phyloP scores from a whole-genome alignment of 2,888 invertebrate species.

The Eilema caniola region DNA sequence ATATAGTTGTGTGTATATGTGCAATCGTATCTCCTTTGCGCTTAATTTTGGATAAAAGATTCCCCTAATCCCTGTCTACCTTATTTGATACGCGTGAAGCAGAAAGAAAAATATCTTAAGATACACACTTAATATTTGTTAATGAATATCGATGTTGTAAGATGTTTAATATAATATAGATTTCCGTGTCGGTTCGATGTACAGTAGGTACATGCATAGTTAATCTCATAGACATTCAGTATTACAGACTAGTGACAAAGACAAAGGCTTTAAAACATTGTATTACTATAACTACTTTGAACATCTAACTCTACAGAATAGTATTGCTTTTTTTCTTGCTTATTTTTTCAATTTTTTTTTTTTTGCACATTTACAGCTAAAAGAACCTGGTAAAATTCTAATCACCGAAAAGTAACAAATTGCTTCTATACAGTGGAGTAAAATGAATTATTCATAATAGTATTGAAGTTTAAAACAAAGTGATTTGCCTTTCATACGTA shows the following conservation, averaged over 20 bases:
- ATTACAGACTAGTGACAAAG: not conserved
- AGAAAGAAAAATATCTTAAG: too few species aligned
- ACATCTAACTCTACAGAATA: conserved; percentile 1
- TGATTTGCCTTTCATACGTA: not conserved
- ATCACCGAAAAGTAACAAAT: not conserved
- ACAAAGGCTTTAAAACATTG: not conserved
- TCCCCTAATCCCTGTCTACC: not conserved
- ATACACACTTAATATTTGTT: too few species aligned
- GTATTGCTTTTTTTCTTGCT: conserved; percentile 17
- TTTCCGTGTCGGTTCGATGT: not conserved
- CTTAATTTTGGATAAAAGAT: not conserved
- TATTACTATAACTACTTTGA: not conserved
- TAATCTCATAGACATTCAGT: not conserved
- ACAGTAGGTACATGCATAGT: not conserved
- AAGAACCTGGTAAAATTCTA: not conserved
- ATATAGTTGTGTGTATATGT: too few species aligned
- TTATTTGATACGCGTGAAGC: too few species aligned
- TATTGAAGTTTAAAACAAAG: too few species aligned
- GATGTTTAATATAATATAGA: not conserved
- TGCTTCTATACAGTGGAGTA: not conserved
- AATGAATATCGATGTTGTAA: not conserved
- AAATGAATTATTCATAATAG: not conserved
- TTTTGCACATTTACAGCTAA: not conserved
- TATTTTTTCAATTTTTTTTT: not conserved
- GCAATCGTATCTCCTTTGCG: too few species aligned